Conservation (phyloP, 2,797 vertebrate species). For the Xerus rutilus region DNA sequence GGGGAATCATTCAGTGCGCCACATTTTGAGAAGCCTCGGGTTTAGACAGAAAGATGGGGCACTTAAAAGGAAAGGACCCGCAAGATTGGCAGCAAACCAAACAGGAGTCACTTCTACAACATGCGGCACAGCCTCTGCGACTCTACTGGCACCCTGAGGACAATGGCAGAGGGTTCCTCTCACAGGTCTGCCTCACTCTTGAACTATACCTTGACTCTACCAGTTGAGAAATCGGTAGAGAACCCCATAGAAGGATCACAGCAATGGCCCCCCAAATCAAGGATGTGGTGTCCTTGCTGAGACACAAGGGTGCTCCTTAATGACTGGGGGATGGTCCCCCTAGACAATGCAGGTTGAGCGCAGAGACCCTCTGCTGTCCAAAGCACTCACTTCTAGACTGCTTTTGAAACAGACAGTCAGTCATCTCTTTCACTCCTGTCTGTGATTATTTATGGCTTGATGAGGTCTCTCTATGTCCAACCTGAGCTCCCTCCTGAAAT, state of each 20-base stretch:
- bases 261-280: neutral
- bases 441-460: neutral
- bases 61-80: neutral
- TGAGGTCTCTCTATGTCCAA: neutral
- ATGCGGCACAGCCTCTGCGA: neutral
- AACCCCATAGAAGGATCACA: neutral
- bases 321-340: neutral
- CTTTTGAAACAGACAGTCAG: neutral
- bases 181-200: neutral
- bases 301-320: fast-evolving
- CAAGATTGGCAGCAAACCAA: neutral
- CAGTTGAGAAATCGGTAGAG: neutral
- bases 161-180: neutral
- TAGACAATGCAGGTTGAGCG: neutral
- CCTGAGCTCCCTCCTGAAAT: neutral
- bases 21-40: neutral
- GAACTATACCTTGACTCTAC: neutral
- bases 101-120: neutral
- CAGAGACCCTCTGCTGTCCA: too few species aligned
- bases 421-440: neutral
- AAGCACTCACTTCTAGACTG: neutral
- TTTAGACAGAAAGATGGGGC: neutral
- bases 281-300: neutral
- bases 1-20: neutral
- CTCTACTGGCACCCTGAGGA: too few species aligned